These are phyloP conservation scores for Pilophorus perplexus DNA, from an alignment of 2,888 invertebrate genomes.

Conservation along the genomic window DNA sequence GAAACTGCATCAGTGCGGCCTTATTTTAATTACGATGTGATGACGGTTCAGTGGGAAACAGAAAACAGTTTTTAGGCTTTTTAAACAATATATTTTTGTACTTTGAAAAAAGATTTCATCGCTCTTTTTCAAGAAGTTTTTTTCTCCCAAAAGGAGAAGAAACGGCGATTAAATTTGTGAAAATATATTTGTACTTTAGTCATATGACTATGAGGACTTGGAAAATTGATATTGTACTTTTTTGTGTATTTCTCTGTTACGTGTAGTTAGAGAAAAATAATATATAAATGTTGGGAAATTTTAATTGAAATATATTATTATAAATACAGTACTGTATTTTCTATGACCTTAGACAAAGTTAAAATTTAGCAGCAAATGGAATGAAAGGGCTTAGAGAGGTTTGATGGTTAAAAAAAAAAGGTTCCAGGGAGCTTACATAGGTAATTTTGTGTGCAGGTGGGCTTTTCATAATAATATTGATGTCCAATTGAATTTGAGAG, in stretches of 20 bases:
- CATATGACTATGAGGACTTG: slow-evolving; percentile 17
- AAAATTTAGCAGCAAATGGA: too few relatives aligned
- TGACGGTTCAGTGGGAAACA: slow-evolving; percentile 44
- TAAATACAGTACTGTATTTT: slow-evolving; percentile 9
- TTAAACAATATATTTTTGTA: slow-evolving; percentile 44
- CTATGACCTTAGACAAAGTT: too few relatives aligned
- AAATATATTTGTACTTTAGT: slow-evolving; percentile 43
- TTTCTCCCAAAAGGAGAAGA: slow-evolving; percentile 8
- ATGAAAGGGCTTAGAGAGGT: too few relatives aligned
- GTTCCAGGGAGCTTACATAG: too few relatives aligned
- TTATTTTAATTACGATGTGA: slow-evolving; percentile 42
- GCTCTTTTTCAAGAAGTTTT: slow-evolving; percentile 17
- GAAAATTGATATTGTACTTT: slow-evolving; percentile 32
- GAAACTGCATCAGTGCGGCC: slow-evolving; percentile 37
- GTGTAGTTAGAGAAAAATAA: slow-evolving; percentile 43
- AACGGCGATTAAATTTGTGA: too few relatives aligned
- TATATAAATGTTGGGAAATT: slow-evolving; percentile 48
- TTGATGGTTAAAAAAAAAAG: too few relatives aligned
- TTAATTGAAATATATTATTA: slow-evolving; percentile 47
- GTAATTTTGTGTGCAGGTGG: too few relatives aligned
- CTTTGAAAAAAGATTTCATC: slow-evolving; percentile 32
- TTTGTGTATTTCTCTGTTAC: slow-evolving; percentile 43
- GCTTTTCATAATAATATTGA: too few relatives aligned
- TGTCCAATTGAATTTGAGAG: too few relatives aligned
- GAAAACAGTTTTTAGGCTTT: too few relatives aligned